These are phyloP conservation scores for Parochlus steinenii DNA, from an alignment of 2,888 invertebrate genomes.

Conservation along the genomic window DNA sequence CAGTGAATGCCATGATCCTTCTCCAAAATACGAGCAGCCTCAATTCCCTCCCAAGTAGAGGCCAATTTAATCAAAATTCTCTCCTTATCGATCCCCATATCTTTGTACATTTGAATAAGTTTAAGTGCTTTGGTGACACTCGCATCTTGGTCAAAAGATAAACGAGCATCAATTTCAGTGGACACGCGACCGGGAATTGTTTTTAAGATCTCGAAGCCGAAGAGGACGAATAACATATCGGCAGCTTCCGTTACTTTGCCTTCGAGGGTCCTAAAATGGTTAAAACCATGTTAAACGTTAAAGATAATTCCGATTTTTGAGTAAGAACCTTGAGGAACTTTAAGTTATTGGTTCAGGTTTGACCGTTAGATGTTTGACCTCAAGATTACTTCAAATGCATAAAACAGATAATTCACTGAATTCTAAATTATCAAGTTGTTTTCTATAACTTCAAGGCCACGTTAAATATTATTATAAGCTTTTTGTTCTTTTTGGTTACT, in stretches of 20 bases:
- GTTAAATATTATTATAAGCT: no score
- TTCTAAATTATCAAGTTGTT: no score
- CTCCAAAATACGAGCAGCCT: constrained; percentile 89
- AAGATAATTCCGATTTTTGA: neutral
- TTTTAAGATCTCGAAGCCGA: constrained; percentile 93
- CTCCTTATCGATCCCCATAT: constrained; percentile 77
- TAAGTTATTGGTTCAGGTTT: constrained; percentile 1
- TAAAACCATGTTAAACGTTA: constrained; percentile 12
- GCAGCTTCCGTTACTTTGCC: constrained; percentile 71
- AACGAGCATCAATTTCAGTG: constrained; percentile 81
- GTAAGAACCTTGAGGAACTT: neutral
- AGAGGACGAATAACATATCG: constrained; percentile 88
- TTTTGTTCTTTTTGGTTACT: no score
- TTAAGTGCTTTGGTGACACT: constrained; percentile 81
- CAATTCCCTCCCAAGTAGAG: constrained; percentile 99
- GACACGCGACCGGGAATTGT: constrained; percentile 95
- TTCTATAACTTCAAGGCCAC: no score
- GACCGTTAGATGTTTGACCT: no score
- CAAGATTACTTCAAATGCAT: no score
- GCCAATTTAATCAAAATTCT: constrained; percentile 93
- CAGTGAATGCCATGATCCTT: constrained; percentile 88
- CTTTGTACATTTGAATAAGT: constrained; percentile 77
- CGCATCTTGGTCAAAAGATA: constrained; percentile 87
- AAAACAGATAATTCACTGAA: no score
- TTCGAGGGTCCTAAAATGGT: constrained; percentile 38